Conservation (phyloP, 2,888 invertebrate species). For the Heliconius ethilla region DNA sequence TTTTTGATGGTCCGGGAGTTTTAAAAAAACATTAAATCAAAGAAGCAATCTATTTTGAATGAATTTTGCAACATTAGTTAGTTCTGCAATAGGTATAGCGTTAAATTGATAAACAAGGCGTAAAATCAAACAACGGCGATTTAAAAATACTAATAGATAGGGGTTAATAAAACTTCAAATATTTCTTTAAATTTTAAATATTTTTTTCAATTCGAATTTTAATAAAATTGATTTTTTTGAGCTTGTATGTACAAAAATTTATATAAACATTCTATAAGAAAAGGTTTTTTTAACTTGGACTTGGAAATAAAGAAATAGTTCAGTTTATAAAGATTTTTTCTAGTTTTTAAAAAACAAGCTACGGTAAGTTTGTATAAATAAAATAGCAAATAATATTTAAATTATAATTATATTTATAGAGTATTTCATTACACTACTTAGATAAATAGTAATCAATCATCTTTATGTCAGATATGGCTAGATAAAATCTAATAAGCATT, state of each 20-base stretch:
- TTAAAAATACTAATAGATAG: neutral
- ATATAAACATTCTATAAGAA: too few species aligned
- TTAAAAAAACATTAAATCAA: conserved; percentile 16
- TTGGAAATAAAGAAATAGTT: too few species aligned
- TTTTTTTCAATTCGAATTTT: too few species aligned
- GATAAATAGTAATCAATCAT: conserved; percentile 12
- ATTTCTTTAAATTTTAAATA: neutral
- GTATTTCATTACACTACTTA: neutral
- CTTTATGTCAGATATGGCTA: neutral
- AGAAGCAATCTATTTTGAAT: conserved; percentile 33
- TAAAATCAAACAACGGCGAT: conserved; percentile 20
- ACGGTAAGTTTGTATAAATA: too few species aligned
- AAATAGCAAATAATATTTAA: neutral
- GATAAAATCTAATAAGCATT: conserved; percentile 8
- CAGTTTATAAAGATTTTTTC: too few species aligned
- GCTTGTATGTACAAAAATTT: too few species aligned
- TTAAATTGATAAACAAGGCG: conserved; percentile 26
- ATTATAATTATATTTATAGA: neutral
- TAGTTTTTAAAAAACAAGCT: too few species aligned
- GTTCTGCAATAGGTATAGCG: conserved; percentile 26
- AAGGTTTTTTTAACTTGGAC: too few species aligned
- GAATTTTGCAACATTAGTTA: conserved; percentile 20
- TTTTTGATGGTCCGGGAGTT: conserved; percentile 16
- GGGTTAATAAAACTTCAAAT: neutral
- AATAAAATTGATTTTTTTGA: too few species aligned